Evolutionary conservation across 2,888 invertebrate genomes (phyloP), one percentile per base, ranked within the genome.

Genomic region (Spodoptera exigua): DNA sequence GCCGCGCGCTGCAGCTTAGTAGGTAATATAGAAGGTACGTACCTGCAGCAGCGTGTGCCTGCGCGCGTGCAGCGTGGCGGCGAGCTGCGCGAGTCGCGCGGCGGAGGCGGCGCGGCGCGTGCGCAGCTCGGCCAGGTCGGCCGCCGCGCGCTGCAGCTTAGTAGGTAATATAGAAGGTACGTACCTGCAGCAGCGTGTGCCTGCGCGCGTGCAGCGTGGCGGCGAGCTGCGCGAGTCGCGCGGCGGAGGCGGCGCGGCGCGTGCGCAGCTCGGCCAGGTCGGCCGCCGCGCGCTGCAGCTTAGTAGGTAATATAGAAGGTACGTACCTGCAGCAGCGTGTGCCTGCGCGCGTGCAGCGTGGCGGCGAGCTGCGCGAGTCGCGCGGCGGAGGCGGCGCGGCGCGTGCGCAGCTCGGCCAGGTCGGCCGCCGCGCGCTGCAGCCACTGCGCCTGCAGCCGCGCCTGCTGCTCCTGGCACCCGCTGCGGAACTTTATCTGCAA

Each of bases 391-490:
- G 97, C 96, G 10, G 97, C 96, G 84, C 98, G 97, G 64, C 97
- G 96, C 74, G 97, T 96, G 81, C 97, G 96, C 79, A 99, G 90
- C 78, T 96, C 96, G 35, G 95, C 95, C 62, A 99, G 95, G 79
- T 97, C 97, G 48, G 96, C 96, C 1, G 96, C 95, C 4, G 98
- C 96, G 83, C 97, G 96, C 74, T 96, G 96, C 73, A 99, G 92
- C 87, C 97, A 97, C 17, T 96, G 95, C 56, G 97, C 96, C 85
- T 99, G 98, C 55, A 97, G 95, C 54, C 96, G 95, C 0, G 97
- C 98, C 91, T 98, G 97, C 79, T 97, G 96, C 79, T 97, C 96
- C 82, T 98, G 98, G 76, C 97, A 97, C 67, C 97, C 96, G 54
- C 98, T 95, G 12, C 99, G 96, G 89, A 97, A 96, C 85, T 97